Evolutionary conservation across 2,888 invertebrate genomes (phyloP).

Genomic region (Dexiosoma caninum): DNA sequence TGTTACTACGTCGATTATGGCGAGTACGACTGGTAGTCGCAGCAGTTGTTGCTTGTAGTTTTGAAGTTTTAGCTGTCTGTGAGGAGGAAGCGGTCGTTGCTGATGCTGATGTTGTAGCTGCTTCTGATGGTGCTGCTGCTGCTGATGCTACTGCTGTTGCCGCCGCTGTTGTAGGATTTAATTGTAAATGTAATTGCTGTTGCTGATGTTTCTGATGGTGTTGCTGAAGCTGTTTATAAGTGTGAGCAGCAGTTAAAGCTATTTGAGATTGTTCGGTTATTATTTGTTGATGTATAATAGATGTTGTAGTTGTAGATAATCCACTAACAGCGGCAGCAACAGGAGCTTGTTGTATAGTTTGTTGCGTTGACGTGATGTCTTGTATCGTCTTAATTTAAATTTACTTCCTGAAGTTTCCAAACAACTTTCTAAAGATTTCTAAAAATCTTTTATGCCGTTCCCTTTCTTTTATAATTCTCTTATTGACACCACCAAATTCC

Average conservation of each 20-base stretch:
- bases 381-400: conserved; percentile 34
- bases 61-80: conserved; percentile 33
- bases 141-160: conserved; percentile 68
- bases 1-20: conserved; percentile 65
- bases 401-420: not conserved
- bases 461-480: not conserved
- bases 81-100: conserved; percentile 52
- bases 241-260: conserved; percentile 62
- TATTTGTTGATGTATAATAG: conserved; percentile 64
- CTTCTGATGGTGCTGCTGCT: conserved; percentile 61
- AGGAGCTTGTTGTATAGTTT: conserved; percentile 71
- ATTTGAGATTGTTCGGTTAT: conserved; percentile 56
- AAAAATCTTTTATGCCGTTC: not conserved
- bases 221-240: conserved; percentile 69
- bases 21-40: conserved; percentile 60
- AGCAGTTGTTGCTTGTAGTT: conserved; percentile 33
- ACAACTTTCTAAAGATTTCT: not conserved
- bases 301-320: conserved; percentile 59
- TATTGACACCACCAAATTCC: not conserved
- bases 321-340: conserved; percentile 70
- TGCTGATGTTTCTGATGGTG: conserved; percentile 66
- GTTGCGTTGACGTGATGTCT: conserved; percentile 70
- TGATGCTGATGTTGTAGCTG: conserved; percentile 57
- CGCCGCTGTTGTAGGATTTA: conserved; percentile 68
- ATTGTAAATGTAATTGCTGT: conserved; percentile 55